Evolutionary conservation across 2,797 vertebrate species (phyloP), one percentile per base, ranked within the genome.

Genomic region (Xenopus petersii): DNA sequence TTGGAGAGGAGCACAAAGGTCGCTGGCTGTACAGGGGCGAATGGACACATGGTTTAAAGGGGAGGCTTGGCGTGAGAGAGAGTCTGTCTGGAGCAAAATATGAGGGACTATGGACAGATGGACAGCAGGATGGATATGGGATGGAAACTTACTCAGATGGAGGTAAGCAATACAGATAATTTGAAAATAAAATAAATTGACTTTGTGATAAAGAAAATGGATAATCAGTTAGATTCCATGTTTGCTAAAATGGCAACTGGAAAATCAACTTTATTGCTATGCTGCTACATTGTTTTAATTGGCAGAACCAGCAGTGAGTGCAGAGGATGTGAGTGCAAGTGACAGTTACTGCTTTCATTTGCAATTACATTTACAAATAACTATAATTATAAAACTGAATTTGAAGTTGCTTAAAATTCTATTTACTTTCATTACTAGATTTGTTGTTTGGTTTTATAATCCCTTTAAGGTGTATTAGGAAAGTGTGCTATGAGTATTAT

Each of bases 101-200:
- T 75, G 85, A 87, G 30, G 88, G 88, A 61, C 82, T 86, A 75
- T 89, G 88, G 88, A 86, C 84, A 65, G 87, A 87, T 77, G 88
- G 88, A 64, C 86, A 87, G 76, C 88, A 88, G 81, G 86, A 89
- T 74, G 86, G 87, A 64, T 88, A 88, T 49, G 88, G 88, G 70
- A 85, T 86, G 12, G 88, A 89, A 81, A 89, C 87, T n/a, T 89
- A 89, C 70, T 88, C 87, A 4, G 88, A 89, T 49, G 87, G 87
- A 88, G 88, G 88, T 89, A 82, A 86, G 81, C 26, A 17, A 42
- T 42, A 6, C 36, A 42, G 36, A 42, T 42, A 42, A 30, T 30
- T 30, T 30, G 26, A 30, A 42, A 12, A 42, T 30, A 64, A 13
- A n/a, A 64, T 4, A 42, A 2, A 1, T 42, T n/a, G 11, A 64